These are phyloP conservation scores for Trachythela sp. DNA, from an alignment of 64 coral and sea anemone genomes.

Conservation along the genomic window DNA sequence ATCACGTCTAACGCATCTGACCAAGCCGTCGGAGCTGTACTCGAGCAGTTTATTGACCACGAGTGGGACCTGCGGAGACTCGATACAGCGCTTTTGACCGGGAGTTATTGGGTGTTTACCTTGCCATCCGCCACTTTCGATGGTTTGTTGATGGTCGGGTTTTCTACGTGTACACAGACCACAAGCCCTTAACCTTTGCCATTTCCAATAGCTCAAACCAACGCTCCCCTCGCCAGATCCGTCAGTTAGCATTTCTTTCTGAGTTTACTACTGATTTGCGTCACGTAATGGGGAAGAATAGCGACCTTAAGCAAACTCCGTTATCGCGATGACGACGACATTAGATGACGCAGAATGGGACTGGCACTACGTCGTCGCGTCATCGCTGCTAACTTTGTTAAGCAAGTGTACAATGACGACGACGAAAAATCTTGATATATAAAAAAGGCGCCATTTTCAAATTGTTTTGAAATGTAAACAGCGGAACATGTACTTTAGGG, in stretches of 20 bases:
- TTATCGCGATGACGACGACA: too few species aligned
- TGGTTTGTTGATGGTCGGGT: background rate
- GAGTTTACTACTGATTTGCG: constrained; percentile 44
- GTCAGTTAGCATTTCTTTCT: constrained; percentile 38
- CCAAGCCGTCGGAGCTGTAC: background rate
- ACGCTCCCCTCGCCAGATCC: constrained; percentile 35
- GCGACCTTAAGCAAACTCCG: too few species aligned
- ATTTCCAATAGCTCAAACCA: constrained; percentile 16
- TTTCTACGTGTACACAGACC: constrained; percentile 24
- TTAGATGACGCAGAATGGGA: too few species aligned
- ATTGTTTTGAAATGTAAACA: too few species aligned
- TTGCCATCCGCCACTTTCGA: constrained; percentile 2
- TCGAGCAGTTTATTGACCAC: constrained; percentile 15
- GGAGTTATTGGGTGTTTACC: background rate
- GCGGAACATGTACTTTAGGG: too few species aligned
- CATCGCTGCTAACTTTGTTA: too few species aligned
- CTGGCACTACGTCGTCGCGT: too few species aligned
- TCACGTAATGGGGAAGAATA: constrained; percentile 17
- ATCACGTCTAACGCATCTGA: constrained; percentile 28
- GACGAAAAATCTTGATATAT: too few species aligned
- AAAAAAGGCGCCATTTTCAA: too few species aligned
- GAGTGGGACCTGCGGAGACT: constrained; percentile 14
- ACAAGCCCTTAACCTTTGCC: constrained; percentile 37
- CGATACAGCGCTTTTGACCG: constrained; percentile 26
- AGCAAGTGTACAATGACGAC: too few species aligned